Evolutionary conservation across 2,113 vertebrate species (phyloP).

Genomic region (Otus sunia): DNA sequence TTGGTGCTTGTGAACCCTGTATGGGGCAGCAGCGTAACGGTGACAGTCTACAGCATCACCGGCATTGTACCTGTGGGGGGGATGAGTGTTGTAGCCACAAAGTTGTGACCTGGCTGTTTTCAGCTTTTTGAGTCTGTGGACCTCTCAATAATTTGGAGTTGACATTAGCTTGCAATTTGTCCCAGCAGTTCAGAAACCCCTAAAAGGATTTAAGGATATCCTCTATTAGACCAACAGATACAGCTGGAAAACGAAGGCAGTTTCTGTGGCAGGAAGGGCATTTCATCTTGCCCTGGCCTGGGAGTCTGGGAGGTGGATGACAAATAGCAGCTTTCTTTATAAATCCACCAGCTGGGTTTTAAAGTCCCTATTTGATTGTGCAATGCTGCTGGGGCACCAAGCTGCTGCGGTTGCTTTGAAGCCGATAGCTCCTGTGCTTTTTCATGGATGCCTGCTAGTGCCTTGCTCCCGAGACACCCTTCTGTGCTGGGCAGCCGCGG

Average conservation of each 20-base stretch:
- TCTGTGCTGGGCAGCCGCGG: background rate
- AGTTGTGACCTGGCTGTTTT: background rate
- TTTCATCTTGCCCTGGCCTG: background rate
- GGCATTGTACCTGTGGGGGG: accelerated
- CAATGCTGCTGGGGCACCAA: background rate
- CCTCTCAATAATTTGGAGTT: background rate
- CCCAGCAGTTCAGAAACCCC: background rate
- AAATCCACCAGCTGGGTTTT: background rate
- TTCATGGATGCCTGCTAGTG: background rate
- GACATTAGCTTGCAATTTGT: background rate
- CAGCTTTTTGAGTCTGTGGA: background rate
- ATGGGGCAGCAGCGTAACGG: background rate
- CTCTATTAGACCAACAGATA: background rate
- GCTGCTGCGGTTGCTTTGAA: background rate
- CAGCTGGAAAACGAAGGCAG: background rate
- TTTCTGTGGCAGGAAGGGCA: background rate
- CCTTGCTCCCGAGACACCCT: background rate
- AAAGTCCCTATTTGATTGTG: background rate
- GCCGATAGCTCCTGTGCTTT: background rate
- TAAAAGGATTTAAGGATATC: background rate
- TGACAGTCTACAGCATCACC: background rate
- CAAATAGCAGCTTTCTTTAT: background rate
- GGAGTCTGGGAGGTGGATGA: background rate
- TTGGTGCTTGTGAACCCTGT: accelerated
- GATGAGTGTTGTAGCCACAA: background rate